phyloP scores from a whole-genome alignment of 2,797 vertebrate species.

The Loris lydekkerianus region DNA sequence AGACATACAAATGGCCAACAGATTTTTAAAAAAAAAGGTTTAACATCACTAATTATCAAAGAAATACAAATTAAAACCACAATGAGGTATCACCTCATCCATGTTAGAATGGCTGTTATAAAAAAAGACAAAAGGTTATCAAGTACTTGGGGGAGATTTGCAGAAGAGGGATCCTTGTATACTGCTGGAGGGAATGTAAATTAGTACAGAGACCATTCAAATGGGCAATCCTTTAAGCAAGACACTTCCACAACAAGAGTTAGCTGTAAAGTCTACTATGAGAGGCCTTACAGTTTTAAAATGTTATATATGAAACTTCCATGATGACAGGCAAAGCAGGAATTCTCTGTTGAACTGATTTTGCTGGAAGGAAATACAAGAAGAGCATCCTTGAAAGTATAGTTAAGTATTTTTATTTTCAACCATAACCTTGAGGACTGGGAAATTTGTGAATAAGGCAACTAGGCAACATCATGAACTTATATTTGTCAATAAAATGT shows the following conservation, averaged over 20 bases:
- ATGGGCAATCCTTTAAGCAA: conserved; percentile 25
- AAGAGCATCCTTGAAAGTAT: background rate
- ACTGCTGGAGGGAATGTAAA: background rate
- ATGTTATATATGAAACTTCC: background rate
- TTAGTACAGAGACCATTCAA: background rate
- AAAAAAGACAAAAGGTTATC: background rate
- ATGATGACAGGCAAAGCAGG: conserved; percentile 31
- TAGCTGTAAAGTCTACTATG: background rate
- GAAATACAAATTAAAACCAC: background rate
- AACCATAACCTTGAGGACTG: background rate
- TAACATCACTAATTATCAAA: background rate
- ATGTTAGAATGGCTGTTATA: background rate
- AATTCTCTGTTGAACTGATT: conserved; percentile 65
- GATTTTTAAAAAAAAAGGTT: background rate
- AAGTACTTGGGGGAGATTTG: background rate
- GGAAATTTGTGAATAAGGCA: background rate
- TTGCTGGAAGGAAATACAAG: conserved; percentile 29
- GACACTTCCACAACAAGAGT: background rate
- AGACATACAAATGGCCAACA: background rate
- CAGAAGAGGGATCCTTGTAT: background rate
- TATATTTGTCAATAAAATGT: background rate
- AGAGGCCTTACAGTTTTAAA: background rate
- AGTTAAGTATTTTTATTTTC: background rate
- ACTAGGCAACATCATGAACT: background rate
- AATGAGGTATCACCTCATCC: background rate